Conservation (phyloP, 23 tunicate genomes). For the Halocynthia roretzi region DNA sequence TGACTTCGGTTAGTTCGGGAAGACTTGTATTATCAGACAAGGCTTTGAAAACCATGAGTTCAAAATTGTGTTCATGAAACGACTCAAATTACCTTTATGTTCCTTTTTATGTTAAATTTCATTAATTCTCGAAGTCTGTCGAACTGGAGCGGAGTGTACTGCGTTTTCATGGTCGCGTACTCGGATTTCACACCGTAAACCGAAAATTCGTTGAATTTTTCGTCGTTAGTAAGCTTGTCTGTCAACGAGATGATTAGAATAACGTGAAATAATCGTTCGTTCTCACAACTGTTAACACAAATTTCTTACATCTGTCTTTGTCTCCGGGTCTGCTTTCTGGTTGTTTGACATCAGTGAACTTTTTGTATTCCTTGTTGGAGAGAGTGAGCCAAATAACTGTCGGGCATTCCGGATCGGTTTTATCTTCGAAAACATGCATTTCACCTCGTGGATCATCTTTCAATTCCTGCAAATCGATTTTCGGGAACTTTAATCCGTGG, state of each 20-base stretch:
- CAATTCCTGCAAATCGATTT: conserved; percentile 26
- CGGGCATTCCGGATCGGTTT: conserved; percentile 47
- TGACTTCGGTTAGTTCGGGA: too few relatives aligned
- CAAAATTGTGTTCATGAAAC: too few relatives aligned
- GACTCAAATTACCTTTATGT: conserved; percentile 14
- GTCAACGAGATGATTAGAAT: background rate
- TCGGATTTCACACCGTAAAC: conserved; percentile 10
- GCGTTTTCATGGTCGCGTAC: conserved; percentile 13
- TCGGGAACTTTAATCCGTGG: conserved; percentile 47
- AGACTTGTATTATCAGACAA: too few relatives aligned
- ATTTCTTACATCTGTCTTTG: background rate
- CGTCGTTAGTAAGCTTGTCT: conserved; percentile 4
- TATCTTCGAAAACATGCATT: conserved; percentile 31
- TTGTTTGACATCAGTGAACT: conserved; percentile 30
- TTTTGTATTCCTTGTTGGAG: conserved; percentile 55
- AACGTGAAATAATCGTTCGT: too few relatives aligned
- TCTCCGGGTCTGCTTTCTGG: conserved; percentile 6
- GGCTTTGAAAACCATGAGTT: too few relatives aligned
- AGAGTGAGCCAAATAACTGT: conserved; percentile 75
- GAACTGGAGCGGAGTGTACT: conserved; percentile 22
- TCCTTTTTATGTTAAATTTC: conserved; percentile 12
- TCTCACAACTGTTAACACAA: too few relatives aligned
- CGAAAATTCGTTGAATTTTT: conserved; percentile 18
- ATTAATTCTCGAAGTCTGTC: conserved; percentile 16
- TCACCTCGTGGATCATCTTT: conserved; percentile 35